Percentiles rank a stretch among this genome's conserved stretches.
Conservation (phyloP, 2,888 invertebrate species). For the Eristalis arbustorum region DNA sequence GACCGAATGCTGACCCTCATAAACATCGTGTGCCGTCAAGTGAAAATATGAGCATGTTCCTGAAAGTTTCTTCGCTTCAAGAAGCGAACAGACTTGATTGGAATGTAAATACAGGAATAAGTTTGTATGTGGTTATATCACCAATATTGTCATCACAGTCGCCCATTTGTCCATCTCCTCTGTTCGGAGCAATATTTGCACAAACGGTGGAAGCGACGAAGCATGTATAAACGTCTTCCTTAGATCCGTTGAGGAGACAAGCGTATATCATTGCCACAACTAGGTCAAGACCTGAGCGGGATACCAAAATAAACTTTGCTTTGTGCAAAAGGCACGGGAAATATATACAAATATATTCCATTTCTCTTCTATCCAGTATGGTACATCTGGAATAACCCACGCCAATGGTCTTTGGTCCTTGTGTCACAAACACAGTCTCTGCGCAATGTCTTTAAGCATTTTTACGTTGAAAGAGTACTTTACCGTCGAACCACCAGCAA, state of each 20-base stretch:
- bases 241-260: background rate
- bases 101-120: conserved; percentile 11
- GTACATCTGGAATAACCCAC: background rate
- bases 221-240: background rate
- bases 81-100: background rate
- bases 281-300: background rate
- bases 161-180: background rate
- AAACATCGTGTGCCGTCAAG: background rate
- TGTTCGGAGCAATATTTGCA: background rate
- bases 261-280: background rate
- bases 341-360: background rate
- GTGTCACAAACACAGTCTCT: background rate
- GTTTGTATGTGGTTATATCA: conserved; percentile 13
- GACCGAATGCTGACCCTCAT: background rate
- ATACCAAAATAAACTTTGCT: background rate
- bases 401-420: background rate
- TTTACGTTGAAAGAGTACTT: conserved; percentile 22
- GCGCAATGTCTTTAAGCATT: conserved; percentile 12
- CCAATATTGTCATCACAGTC: background rate
- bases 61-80: background rate
- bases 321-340: background rate
- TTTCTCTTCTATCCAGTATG: background rate
- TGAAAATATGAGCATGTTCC: conserved; percentile 1
- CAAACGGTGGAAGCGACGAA: background rate
- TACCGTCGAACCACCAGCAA: conserved; percentile 2